Evolutionary conservation across 1,140 invertebrate genomes (phyloP), one percentile per base, ranked within the genome.

Genomic region (Campoletis sonorensis): DNA sequence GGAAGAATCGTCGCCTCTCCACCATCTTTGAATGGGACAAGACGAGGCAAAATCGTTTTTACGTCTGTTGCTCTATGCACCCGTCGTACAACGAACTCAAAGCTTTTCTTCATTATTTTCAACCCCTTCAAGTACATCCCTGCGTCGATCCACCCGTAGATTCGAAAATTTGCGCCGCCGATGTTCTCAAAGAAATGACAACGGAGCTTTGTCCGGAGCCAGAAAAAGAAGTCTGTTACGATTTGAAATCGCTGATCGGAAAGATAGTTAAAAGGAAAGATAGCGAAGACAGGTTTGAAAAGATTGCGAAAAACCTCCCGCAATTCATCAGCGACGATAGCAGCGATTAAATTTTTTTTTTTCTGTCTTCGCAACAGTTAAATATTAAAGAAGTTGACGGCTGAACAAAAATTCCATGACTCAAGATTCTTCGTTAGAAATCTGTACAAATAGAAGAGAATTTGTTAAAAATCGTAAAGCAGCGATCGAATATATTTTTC

Each of bases 31-130:
- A 85, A 40, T 86, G 83, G 79, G 86, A 90, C 76, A 26, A 77
- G 0, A 15, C 1, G n/a, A 84, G n/a, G 64, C 67, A 88, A 21
- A 89, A 86, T 45, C 87, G 82, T 5, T 86, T 90, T 49, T 92
- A 93, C 81, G 92, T 95, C 7, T 96, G 95, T 85, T 95, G 94
- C 83, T 93, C 95, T 1, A 94, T 92, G 16, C 95, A 96, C 86
- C 93, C 93, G 27, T 95, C 95, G 54, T 92, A 92, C 68, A 84
- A 91, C 30, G 94, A 95, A 90, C 85, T 94, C 1, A 87, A 87
- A 54, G 89, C 89, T 49, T 93, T 95, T 84, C 83, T 95, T 33
- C 79, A 90, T 68, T 93, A 94, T 87, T 90, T 95, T 70, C 87
- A 92, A 67, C 93, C 94, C n/a, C 87, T 88, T 33, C 82, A 91